Base-by-base conservation (phyloP, 2,888 invertebrate genomes). In the Tridacna crocea region DNA sequence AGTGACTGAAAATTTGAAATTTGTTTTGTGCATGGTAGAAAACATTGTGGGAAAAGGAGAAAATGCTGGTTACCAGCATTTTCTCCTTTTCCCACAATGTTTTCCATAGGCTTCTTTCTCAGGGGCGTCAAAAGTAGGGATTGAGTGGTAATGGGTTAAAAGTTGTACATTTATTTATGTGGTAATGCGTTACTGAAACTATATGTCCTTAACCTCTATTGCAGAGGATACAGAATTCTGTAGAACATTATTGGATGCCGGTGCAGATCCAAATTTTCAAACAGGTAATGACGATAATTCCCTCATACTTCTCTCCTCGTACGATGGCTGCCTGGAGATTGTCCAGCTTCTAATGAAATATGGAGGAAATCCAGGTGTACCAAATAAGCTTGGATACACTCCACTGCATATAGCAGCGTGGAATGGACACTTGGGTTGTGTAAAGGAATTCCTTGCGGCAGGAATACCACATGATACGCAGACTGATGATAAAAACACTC, bases 361-460 rank as follows among this genome's bases (percentile, higher is more conserved):
- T 73, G 87, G 88, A 17, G 90, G 88, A 15, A 82, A 91, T 60
- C 88, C 91, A 0, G 82, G 87, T 46, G 66, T 70, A 15, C 48
- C 80, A 15, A 90, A 92, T 77, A 65, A 78, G 26, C 84, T 87
- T 46, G 90, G 88, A 6, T 93, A 93, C 84, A 85, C 87, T 12
- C 88, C 93, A 11, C 58, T 93, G 11, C 93, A 93, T 79, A 88
- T 91, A 46, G 92, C 93, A 24, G 90, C 92, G 24, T 92, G 92
- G 92, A 91, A 92, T 66, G 92, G 92, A 13, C 88, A 90, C 61
- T 26, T 83, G 3, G 76, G 87, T 10, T 83, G 88, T 13, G 87
- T 91, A 10, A 79, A 88, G 15, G 58, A 84, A 11, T 77, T 93
- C 55, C 76, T 93, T 15, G 79, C 87, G 0, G 77, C 78, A 24